Base-by-base conservation (phyloP, 2,888 invertebrate species). In the Mythimna pallens region DNA sequence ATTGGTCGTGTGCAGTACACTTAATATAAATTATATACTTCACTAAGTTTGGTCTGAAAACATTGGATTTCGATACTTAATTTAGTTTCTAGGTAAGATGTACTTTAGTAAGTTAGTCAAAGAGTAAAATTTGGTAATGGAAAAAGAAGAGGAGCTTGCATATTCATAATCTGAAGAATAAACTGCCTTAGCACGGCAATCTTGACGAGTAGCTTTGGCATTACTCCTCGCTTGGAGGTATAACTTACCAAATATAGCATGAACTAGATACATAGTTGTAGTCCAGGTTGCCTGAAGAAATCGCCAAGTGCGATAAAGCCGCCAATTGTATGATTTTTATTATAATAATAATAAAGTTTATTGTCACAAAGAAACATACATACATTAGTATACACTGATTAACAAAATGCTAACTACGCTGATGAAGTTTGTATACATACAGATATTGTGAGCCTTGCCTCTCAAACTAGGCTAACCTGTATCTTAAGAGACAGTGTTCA, bases 71-170 rank as follows among this genome's bases (percentile, higher is more conserved):
- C n/a, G 12, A 43, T 14, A 17, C 5, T 22, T 55, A 12, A 1
- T 30, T 30, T 30, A 54, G 43, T 62, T 74, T n/a, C 10, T 20
- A 62, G 1, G 22, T 12, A 43, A 43, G 43, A 12, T 43, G 43
- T 10, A 43, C 17, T n/a, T 25, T 47, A 9, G 25, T n/a, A 14
- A 30, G 36, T 47, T 62, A 10, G 7, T 22, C 40, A 57, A 73
- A 14, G 20, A 50, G 22, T 20, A 73, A 75, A 30, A 30, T 30
- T 30, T 10, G 0, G 43, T 40, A 22, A 50, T 76, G 8, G 57
- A 6, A 36, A 30, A 20, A 20, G 7, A 50, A 14, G 9, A 30
- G 8, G 17, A 64, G 43, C 10, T 57, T 55, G 12, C 20, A 43
- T 40, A n/a, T 55, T 20, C 34, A 43, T 14, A 34, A 34, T 55